Base-by-base conservation (phyloP, 2,113 vertebrate genomes). In the Nothobranchius kuhntae region DNA sequence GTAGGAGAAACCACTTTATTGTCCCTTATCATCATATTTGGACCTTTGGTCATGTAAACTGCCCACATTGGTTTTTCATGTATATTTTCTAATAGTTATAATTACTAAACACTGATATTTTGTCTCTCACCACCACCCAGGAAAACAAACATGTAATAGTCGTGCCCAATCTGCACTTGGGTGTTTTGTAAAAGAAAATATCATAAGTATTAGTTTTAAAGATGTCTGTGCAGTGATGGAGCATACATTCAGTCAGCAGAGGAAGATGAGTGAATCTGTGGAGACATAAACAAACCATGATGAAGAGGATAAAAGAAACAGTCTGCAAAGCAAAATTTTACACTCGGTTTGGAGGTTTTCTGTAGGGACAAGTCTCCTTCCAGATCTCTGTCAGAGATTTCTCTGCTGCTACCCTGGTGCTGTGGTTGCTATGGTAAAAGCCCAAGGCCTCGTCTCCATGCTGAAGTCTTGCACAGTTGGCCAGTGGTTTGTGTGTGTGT, bases 371-470 rank as follows among this genome's bases (percentile, higher is more conserved):
- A 64, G 36, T 36, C 12, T 65, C 51, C 1, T 21, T 78, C 61
- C 81, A 67, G 61, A 58, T 74, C 68, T 61, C 58, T 44, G 64
- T 65, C 57, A 51, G 60, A 78, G 26, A 65, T 73, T 59, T 73
- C 70, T 77, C 56, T 54, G 68, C 68, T 50, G 61, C 62, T 53
- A 26, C 77, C 71, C 78, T 17, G 46, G 73, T 66, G 78, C 61
- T 84, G 75, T 9, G 45, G 85, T 89, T 89, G 78, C 85, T 73
- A 82, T 87, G 85, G 85, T 77, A 10, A 87, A 58, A 66, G 72
- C 77, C 71, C 69, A 57, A 83, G 84, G 71, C 67, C 71, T 80
- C 61, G 68, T 80, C 73, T 84, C 71, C 64, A n/a, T 3, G 52
- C 65, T 76, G 69, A 58, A 66, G 50, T 77, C 78, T 76, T 68